Conservation (phyloP, 2,113 vertebrate genomes). For the Dicentrarchus labrax region DNA sequence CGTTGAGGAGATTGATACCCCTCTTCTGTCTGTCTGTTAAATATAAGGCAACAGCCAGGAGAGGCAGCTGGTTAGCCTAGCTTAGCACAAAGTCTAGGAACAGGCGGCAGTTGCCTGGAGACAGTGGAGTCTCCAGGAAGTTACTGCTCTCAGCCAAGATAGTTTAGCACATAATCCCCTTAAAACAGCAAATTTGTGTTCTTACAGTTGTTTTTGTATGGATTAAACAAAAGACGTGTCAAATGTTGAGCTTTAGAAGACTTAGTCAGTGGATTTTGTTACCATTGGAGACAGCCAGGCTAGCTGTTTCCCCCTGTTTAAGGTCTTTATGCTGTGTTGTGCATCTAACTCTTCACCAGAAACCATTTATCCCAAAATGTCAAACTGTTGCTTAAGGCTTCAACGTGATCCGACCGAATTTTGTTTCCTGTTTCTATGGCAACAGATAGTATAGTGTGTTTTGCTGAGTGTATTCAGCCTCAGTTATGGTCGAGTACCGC, state of each 20-base stretch:
- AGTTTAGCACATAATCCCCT: too few species aligned
- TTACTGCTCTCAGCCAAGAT: background rate
- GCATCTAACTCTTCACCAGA: background rate
- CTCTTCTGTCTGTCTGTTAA: background rate
- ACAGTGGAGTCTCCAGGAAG: background rate
- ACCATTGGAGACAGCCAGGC: too few species aligned
- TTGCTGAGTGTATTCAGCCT: background rate
- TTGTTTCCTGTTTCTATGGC: background rate
- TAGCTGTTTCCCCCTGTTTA: background rate
- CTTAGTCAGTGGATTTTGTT: background rate
- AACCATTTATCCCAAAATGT: background rate
- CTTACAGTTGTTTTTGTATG: background rate
- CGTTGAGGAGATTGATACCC: background rate
- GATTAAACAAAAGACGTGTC: background rate
- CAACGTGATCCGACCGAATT: background rate
- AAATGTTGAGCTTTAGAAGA: background rate
- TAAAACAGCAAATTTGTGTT: too few species aligned
- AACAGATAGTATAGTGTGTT: background rate
- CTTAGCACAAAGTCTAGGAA: background rate
- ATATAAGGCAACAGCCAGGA: too few species aligned
- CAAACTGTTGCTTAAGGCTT: background rate
- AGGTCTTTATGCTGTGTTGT: too few species aligned
- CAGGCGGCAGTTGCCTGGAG: background rate
- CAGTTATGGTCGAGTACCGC: background rate
- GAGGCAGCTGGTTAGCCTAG: background rate